phyloP scores from a whole-genome alignment of 2,113 vertebrate genomes.

The Tupaia chinensis region DNA sequence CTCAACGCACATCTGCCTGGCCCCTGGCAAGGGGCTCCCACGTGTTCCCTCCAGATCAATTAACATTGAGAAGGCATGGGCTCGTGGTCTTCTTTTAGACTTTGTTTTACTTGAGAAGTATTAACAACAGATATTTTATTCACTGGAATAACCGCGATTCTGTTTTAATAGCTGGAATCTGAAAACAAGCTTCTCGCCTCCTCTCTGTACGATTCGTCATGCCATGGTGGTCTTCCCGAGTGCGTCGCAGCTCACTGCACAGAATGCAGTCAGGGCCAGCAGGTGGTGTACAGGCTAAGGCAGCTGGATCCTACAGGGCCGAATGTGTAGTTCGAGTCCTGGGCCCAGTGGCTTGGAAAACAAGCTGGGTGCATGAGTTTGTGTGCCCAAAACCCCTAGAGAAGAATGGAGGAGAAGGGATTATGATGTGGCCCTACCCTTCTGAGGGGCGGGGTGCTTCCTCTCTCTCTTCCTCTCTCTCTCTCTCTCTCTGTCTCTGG shows the following conservation, averaged over 20 bases:
- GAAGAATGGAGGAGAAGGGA: no score
- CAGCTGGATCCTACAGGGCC: no score
- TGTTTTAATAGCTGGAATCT: not conserved
- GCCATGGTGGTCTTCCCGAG: not conserved
- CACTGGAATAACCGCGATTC: not conserved
- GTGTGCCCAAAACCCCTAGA: no score
- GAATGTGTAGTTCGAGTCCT: no score
- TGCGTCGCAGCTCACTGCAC: not conserved
- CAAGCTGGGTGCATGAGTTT: no score
- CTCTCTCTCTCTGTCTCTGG: no score
- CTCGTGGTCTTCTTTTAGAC: not conserved
- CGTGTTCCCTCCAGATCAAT: not conserved
- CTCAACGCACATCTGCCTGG: not conserved
- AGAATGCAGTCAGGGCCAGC: not conserved
- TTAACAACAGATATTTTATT: slow-evolving; percentile 35
- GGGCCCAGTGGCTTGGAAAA: no score
- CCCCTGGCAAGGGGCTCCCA: not conserved
- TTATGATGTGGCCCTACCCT: no score
- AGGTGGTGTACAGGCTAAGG: no score
- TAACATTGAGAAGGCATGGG: not conserved
- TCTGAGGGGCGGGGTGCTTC: no score
- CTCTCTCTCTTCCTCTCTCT: no score
- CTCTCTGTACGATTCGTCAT: not conserved
- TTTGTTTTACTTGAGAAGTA: not conserved
- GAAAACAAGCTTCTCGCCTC: not conserved